These are phyloP conservation scores for Muricea muricata DNA, from an alignment of 92 coral and sea anemone species.

Conservation along the genomic window DNA sequence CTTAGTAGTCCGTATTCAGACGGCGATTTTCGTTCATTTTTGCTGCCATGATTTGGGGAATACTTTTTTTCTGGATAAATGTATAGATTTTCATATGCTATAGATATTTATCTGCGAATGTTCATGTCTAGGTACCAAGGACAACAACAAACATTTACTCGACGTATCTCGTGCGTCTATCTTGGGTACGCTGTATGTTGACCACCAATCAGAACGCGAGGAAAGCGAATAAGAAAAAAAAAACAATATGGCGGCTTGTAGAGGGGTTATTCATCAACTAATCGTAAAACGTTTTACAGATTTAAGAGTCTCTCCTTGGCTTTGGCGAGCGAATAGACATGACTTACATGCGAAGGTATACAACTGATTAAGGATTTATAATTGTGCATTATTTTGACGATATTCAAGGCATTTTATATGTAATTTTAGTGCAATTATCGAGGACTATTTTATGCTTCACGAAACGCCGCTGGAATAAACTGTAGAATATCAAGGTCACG, in stretches of 20 bases:
- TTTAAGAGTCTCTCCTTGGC: neutral
- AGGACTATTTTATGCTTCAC: neutral
- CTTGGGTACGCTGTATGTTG: slow-evolving; percentile 31
- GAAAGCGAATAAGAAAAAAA: neutral
- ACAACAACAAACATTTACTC: neutral
- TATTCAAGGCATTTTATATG: neutral
- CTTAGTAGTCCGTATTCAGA: too few relatives aligned
- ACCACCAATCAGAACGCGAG: slow-evolving; percentile 18
- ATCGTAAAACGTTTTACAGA: neutral
- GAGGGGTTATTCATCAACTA: slow-evolving; percentile 18
- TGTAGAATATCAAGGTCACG: neutral
- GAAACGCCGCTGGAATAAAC: neutral
- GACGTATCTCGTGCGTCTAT: too few relatives aligned
- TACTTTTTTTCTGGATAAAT: too few relatives aligned
- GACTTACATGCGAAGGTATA: neutral
- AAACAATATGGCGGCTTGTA: slow-evolving; percentile 40
- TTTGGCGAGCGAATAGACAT: neutral
- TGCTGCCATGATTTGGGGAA: too few relatives aligned
- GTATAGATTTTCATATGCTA: too few relatives aligned
- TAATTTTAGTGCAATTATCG: neutral
- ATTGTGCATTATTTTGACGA: neutral
- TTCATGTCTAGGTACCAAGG: neutral
- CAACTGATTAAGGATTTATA: neutral
- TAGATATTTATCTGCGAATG: neutral
- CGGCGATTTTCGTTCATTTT: too few relatives aligned